Conservation (phyloP, 2,888 invertebrate species). For the Palloptera scutellata region DNA sequence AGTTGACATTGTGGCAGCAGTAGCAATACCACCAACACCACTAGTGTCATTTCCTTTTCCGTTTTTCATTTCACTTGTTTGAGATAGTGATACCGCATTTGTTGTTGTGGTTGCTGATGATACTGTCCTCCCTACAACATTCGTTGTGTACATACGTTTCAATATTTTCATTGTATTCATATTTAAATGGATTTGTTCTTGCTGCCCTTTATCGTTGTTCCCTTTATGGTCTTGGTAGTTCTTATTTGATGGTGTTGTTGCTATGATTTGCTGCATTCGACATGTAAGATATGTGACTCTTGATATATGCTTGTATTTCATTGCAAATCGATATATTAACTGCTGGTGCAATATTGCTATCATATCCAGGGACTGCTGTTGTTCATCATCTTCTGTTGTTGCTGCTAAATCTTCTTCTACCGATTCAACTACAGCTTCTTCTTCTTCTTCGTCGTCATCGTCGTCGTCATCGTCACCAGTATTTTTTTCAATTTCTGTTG, state of each 20-base stretch:
- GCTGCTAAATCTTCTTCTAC: background rate
- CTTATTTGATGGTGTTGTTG: too few relatives aligned
- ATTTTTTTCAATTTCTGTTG: background rate
- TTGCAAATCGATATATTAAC: constrained; percentile 54
- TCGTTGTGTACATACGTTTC: constrained; percentile 20
- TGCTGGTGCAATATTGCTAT: constrained; percentile 44
- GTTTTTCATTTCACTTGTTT: constrained; percentile 10
- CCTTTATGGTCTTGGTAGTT: constrained; percentile 12
- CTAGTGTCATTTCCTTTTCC: constrained; percentile 25
- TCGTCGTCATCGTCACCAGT: too few relatives aligned
- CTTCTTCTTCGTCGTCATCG: background rate
- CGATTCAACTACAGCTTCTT: background rate
- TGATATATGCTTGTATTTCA: constrained; percentile 55
- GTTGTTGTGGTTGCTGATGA: constrained; percentile 14
- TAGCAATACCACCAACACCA: too few relatives aligned
- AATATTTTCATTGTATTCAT: constrained; percentile 30
- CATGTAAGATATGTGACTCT: constrained; percentile 60
- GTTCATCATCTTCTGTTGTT: too few relatives aligned
- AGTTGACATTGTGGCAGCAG: too few relatives aligned
- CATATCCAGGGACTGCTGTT: constrained; percentile 7
- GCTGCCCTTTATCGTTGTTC: constrained; percentile 35
- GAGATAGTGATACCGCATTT: constrained; percentile 15
- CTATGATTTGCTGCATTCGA: too few relatives aligned
- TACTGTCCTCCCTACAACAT: background rate
- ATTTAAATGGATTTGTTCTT: constrained; percentile 34